Conservation (phyloP, 2,113 vertebrate genomes). For the Bettongia penicillata region DNA sequence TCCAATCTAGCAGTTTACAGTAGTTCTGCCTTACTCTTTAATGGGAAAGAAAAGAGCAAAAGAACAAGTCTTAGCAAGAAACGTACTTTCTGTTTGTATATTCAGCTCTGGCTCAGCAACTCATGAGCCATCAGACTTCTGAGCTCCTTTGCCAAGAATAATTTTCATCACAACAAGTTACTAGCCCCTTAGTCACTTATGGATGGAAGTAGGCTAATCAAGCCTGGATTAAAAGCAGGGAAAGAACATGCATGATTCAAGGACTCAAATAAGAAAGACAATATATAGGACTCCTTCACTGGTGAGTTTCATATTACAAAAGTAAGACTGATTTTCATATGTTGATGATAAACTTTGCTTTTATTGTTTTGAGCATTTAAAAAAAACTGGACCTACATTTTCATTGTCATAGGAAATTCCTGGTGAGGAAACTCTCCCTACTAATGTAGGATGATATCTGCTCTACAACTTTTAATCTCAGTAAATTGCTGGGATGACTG, state of each 20-base stretch:
- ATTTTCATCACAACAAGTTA: background rate
- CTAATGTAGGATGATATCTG: background rate
- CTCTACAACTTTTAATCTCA: background rate
- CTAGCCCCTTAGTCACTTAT: background rate
- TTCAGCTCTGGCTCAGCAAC: background rate
- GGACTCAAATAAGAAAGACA: background rate
- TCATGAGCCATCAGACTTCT: background rate
- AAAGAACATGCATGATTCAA: background rate
- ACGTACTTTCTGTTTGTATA: background rate
- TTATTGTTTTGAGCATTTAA: background rate
- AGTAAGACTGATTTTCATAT: background rate
- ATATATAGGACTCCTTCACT: background rate
- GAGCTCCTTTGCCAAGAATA: background rate
- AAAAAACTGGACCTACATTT: background rate
- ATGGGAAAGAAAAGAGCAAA: background rate
- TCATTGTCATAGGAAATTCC: background rate
- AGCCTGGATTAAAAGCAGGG: background rate
- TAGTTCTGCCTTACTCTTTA: background rate
- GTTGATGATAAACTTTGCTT: background rate
- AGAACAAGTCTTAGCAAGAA: background rate
- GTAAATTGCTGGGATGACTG: background rate
- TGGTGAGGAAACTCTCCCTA: background rate
- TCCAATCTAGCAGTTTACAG: background rate
- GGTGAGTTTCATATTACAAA: background rate
- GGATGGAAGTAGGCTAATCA: background rate